Conservation (phyloP, 2,888 invertebrate species). For the Macrosiphum euphorbiae region DNA sequence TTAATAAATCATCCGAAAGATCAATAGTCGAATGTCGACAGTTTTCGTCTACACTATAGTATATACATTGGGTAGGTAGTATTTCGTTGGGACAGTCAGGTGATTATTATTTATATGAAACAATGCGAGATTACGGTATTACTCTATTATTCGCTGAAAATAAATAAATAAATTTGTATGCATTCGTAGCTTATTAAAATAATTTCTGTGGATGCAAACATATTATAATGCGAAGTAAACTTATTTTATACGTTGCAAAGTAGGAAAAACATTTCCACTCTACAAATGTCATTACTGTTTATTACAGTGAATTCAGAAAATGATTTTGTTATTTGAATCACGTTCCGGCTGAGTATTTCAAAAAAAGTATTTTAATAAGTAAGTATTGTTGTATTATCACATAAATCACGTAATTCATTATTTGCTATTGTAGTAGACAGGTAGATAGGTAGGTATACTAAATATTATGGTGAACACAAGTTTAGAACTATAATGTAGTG, state of each 20-base stretch:
- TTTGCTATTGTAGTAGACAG: neutral
- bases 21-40: neutral
- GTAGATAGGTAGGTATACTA: neutral
- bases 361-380: neutral
- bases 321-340: neutral
- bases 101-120: neutral
- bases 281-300: neutral
- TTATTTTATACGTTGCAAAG: neutral
- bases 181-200: neutral
- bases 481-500: neutral
- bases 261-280: neutral
- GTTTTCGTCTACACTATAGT: neutral
- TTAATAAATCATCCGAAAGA: neutral
- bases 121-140: neutral
- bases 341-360: neutral
- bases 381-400: constrained; percentile 9
- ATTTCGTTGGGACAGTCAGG: neutral
- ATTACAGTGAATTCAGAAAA: neutral
- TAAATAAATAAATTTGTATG: neutral
- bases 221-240: neutral
- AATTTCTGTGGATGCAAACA: neutral
- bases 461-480: neutral
- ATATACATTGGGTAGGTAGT: neutral
- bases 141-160: neutral
- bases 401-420: neutral